Conservation (phyloP, 2,888 invertebrate species). For the Tenthredo amoena region DNA sequence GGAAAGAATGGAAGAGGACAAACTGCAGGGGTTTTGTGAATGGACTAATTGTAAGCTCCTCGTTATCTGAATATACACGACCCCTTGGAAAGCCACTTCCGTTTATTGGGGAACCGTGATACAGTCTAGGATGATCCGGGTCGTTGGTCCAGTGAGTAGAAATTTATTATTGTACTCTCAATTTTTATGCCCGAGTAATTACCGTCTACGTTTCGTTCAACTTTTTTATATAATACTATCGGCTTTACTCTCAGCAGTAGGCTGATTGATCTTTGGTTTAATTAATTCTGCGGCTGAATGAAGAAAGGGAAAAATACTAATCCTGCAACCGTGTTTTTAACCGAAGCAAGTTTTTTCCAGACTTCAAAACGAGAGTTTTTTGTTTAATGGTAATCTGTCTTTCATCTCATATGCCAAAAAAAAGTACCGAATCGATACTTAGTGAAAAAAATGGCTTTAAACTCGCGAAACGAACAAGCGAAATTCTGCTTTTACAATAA, state of each 20-base stretch:
- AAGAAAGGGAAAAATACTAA: not conserved
- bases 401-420: not conserved
- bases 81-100: not conserved
- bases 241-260: not conserved
- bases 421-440: not conserved
- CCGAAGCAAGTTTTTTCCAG: not conserved
- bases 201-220: not conserved
- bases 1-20: not conserved
- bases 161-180: not conserved
- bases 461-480: too few species aligned
- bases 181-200: not conserved
- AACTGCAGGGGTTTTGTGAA: not conserved
- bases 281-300: not conserved
- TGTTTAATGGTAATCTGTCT: not conserved
- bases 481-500: not conserved
- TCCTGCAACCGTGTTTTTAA: not conserved
- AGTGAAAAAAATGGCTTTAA: not conserved
- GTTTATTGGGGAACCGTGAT: not conserved
- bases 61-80: not conserved
- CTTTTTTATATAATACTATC: not conserved
- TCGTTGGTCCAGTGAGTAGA: not conserved
- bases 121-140: not conserved
- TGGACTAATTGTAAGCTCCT: slow-evolving; percentile 5
- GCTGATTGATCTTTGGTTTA: slow-evolving; percentile 11
- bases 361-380: not conserved